A percentile compares a stretch with the other conserved stretches of the same genome.
phyloP scores from a whole-genome alignment of 2,797 vertebrate species.

The Brotula barbata region DNA sequence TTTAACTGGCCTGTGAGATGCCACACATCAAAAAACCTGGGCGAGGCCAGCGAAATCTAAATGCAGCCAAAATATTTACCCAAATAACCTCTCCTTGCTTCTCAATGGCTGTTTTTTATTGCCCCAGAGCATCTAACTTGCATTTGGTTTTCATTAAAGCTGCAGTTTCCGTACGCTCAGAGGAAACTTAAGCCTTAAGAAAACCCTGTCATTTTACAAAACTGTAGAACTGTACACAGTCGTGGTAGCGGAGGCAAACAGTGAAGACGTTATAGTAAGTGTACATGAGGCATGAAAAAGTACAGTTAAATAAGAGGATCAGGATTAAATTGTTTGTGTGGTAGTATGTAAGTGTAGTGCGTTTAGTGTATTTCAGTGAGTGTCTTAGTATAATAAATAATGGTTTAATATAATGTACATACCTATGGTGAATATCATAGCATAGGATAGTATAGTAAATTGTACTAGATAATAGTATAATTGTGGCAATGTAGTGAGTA shows the following conservation, averaged over 20 bases:
- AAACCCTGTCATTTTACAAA: constrained; percentile 17
- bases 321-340: too few species aligned
- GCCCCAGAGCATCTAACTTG: constrained; percentile 12
- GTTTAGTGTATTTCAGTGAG: too few species aligned
- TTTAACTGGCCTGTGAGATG: constrained; percentile 47
- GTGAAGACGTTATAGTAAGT: background rate
- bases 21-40: constrained; percentile 28
- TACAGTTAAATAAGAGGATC: too few species aligned
- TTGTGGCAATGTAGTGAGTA: too few species aligned
- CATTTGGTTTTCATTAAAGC: constrained; percentile 43
- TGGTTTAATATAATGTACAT: too few species aligned
- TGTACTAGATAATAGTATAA: too few species aligned
- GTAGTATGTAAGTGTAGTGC: too few species aligned
- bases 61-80: constrained; percentile 62
- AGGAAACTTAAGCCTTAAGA: constrained; percentile 20
- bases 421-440: too few species aligned
- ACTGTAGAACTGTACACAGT: background rate
- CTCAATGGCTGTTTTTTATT: constrained; percentile 23
- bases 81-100: constrained; percentile 35
- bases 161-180: constrained; percentile 8
- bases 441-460: too few species aligned
- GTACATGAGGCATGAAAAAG: background rate
- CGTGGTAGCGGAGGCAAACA: background rate
- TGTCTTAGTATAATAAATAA: too few species aligned
- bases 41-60: constrained; percentile 44